These are phyloP conservation scores for Celastrina argiolus DNA, from an alignment of 2,888 invertebrate genomes.

Conservation along the genomic window DNA sequence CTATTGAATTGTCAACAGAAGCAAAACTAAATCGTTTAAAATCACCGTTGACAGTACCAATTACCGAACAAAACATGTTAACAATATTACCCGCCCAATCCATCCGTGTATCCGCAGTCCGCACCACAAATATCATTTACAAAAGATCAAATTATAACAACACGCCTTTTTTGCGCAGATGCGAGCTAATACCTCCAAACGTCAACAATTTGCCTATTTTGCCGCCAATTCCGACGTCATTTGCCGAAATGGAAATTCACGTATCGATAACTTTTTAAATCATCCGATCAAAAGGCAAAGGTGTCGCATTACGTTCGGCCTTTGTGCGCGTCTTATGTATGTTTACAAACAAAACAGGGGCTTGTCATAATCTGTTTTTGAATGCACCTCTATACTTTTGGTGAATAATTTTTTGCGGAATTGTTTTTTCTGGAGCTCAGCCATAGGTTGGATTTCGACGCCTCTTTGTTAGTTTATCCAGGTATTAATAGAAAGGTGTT, in stretches of 20 bases:
- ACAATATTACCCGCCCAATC: conserved; percentile 35
- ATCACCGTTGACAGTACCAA: conserved; percentile 18
- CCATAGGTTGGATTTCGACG: conserved; percentile 73
- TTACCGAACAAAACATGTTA: conserved; percentile 23
- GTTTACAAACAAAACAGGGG: conserved; percentile 77
- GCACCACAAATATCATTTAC: conserved; percentile 33
- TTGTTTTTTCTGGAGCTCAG: conserved; percentile 55
- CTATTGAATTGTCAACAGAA: neutral
- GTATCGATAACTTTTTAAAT: conserved; percentile 64
- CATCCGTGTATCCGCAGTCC: conserved; percentile 51
- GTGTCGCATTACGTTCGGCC: conserved; percentile 69
- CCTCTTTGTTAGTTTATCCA: conserved; percentile 69
- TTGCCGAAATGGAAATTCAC: conserved; percentile 56
- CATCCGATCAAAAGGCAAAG: conserved; percentile 63
- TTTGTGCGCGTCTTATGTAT: conserved; percentile 56
- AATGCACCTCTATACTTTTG: conserved; percentile 67
- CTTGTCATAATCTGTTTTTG: conserved; percentile 76
- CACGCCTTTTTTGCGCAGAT: conserved; percentile 52
- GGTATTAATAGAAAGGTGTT: conserved; percentile 56
- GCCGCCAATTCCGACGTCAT: conserved; percentile 52
- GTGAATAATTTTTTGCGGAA: conserved; percentile 60
- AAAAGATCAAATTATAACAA: conserved; percentile 48
- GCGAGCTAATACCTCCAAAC: conserved; percentile 51
- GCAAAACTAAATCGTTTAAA: conserved; percentile 15
- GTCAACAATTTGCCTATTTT: conserved; percentile 72